A percentile compares a stretch with the other conserved stretches of the same genome.
phyloP scores from a whole-genome alignment of 2,797 vertebrate genomes.

The Scleropages formosus region DNA sequence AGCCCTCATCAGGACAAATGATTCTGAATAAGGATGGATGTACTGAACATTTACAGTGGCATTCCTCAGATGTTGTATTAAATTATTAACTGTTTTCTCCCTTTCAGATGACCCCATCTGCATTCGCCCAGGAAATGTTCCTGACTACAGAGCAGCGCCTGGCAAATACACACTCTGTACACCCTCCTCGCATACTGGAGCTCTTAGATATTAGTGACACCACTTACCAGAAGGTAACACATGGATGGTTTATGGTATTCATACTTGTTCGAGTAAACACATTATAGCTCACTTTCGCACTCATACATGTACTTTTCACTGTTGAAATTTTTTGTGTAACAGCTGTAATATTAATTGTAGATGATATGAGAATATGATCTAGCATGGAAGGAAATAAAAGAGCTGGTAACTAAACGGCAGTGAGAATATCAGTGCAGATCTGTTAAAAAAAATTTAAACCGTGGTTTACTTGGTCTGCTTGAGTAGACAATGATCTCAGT shows the following conservation, averaged over 20 bases:
- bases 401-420: conserved; percentile 10
- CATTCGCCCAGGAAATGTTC: conserved; percentile 78
- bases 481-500: conserved; percentile 4
- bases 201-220: conserved; percentile 70
- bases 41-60: too few relatives aligned
- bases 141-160: conserved; percentile 74
- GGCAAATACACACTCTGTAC: conserved; percentile 59
- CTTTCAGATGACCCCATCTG: conserved; percentile 78
- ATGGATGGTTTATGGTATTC: too few relatives aligned
- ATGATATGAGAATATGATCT: too few relatives aligned
- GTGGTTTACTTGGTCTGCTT: neutral
- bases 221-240: conserved; percentile 77
- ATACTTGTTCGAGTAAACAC: too few relatives aligned
- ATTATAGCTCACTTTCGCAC: too few relatives aligned
- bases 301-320: too few relatives aligned
- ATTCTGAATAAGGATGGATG: too few relatives aligned
- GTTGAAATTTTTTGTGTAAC: too few relatives aligned
- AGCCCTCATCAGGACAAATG: too few relatives aligned
- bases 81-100: neutral
- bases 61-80: too few relatives aligned
- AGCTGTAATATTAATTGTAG: too few relatives aligned
- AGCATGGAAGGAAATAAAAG: neutral
- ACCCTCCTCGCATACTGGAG: conserved; percentile 69
- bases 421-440: neutral
- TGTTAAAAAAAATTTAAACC: conserved; percentile 8